These are phyloP conservation scores for Horisme vitalbata DNA, from an alignment of 2,888 invertebrate species.

Conservation along the genomic window DNA sequence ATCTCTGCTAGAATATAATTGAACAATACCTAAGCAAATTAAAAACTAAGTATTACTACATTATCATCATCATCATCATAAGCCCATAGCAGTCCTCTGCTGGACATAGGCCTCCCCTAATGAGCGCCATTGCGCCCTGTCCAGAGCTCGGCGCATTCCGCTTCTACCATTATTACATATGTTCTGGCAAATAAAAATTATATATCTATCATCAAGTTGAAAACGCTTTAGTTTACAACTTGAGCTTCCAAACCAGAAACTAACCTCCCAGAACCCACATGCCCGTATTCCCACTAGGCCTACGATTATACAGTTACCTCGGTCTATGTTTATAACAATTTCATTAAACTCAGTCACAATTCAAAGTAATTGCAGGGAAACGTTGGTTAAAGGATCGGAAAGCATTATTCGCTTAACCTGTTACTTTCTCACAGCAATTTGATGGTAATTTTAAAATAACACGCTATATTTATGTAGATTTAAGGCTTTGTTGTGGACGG, in stretches of 20 bases:
- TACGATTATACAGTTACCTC: constrained; percentile 51
- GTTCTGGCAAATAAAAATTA: no score
- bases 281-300: constrained; percentile 55
- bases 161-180: no score
- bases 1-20: no score
- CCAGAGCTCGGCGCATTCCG: no score
- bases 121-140: no score
- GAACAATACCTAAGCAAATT: no score
- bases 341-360: constrained; percentile 56
- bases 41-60: no score
- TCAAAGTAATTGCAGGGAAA: constrained; percentile 49
- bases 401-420: constrained; percentile 46
- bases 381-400: constrained; percentile 46
- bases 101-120: no score
- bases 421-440: constrained; percentile 47
- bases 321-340: constrained; percentile 62
- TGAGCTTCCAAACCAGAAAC: constrained; percentile 8
- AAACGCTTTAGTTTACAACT: constrained; percentile 7
- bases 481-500: constrained; percentile 30
- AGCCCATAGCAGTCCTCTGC: no score
- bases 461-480: constrained; percentile 37
- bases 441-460: constrained; percentile 44
- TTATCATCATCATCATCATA: no score
- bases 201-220: neutral
- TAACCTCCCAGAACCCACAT: constrained; percentile 41